Conservation (phyloP, 1,140 invertebrate species). For the Gonioctena quinquepunctata region DNA sequence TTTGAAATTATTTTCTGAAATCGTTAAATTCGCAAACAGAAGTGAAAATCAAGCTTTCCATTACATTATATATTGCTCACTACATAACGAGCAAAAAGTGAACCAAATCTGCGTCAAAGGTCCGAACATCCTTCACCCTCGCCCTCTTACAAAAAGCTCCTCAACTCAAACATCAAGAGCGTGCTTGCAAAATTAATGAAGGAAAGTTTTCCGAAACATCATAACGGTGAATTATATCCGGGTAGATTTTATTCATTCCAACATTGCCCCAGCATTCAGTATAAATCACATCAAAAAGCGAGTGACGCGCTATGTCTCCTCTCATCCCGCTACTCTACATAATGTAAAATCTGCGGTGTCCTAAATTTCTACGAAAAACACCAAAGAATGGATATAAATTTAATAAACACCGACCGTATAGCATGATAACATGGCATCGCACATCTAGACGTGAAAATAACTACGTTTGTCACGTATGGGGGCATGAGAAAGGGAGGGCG, state of each 20-base stretch:
- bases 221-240: neutral
- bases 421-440: constrained; percentile 5
- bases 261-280: neutral
- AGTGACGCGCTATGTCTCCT: neutral
- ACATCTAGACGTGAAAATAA: constrained; percentile 10
- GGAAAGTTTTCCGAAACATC: neutral
- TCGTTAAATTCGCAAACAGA: too few relatives aligned
- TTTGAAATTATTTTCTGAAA: too few relatives aligned
- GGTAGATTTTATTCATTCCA: neutral
- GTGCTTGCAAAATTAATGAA: neutral
- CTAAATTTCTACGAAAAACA: constrained; percentile 9
- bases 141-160: neutral
- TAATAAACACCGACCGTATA: constrained; percentile 6
- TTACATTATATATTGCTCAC: too few relatives aligned
- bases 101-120: too few relatives aligned
- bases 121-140: too few relatives aligned
- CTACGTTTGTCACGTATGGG: constrained; percentile 4
- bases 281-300: neutral
- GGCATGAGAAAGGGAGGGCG: neutral
- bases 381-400: constrained; percentile 14
- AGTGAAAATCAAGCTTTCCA: too few relatives aligned
- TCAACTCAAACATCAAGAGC: neutral
- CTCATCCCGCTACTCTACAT: neutral
- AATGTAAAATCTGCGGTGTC: constrained; percentile 2
- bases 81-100: too few relatives aligned